Conservation (phyloP, 1,140 invertebrate species). For the Delia radicum region DNA sequence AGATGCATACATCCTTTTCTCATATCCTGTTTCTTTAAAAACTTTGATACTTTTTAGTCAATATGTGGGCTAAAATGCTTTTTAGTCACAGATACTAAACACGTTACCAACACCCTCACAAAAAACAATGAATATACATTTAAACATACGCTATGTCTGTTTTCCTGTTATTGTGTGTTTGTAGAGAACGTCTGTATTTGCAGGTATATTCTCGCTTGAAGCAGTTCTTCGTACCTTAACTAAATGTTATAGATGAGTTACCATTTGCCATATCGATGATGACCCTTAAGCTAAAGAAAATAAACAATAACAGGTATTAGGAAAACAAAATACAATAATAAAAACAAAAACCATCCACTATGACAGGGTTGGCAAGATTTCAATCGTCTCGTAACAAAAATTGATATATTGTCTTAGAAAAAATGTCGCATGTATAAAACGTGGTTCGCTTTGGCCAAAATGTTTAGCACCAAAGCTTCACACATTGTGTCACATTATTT, state of each 20-base stretch:
- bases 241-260: neutral
- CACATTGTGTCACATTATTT: too few species aligned
- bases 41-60: neutral
- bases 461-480: too few species aligned
- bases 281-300: neutral
- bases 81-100: neutral
- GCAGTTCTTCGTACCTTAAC: neutral
- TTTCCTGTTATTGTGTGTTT: neutral
- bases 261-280: neutral
- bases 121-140: too few species aligned
- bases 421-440: too few species aligned
- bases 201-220: neutral
- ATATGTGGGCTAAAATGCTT: neutral
- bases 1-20: neutral
- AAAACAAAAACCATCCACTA: neutral
- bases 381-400: too few species aligned
- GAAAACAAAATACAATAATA: neutral
- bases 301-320: neutral
- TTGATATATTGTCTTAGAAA: too few species aligned
- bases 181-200: neutral
- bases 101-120: neutral
- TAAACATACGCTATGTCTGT: neutral
- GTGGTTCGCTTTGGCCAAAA: too few species aligned
- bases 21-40: neutral
- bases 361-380: too few species aligned